Evolutionary conservation across 2,888 invertebrate species (phyloP).

Genomic region (Ectemnius lituratus): DNA sequence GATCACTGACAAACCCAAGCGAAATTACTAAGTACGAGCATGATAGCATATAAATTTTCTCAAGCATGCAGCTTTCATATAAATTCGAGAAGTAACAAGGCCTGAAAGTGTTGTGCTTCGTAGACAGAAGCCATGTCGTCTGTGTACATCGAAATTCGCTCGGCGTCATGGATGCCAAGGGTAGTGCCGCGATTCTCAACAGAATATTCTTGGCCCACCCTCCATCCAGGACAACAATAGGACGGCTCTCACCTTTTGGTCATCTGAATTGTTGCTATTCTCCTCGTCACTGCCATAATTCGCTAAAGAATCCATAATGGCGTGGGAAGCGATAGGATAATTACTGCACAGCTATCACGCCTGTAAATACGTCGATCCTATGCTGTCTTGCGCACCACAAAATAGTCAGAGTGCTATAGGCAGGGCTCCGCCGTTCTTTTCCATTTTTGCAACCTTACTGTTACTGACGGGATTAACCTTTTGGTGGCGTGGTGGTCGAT

Average conservation of each 20-base stretch:
- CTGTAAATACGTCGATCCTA: slow-evolving; percentile 42
- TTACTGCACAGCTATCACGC: slow-evolving; percentile 32
- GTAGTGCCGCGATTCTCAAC: background rate
- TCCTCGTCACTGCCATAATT: slow-evolving; percentile 91
- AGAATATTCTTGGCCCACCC: background rate
- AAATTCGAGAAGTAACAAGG: background rate
- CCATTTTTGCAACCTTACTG: too few relatives aligned
- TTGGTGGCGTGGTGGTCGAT: too few relatives aligned
- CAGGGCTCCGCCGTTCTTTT: too few relatives aligned
- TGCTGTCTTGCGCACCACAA: slow-evolving; percentile 38
- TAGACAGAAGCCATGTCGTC: slow-evolving; percentile 46
- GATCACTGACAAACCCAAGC: too few relatives aligned
- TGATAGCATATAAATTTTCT: too few relatives aligned
- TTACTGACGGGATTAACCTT: too few relatives aligned
- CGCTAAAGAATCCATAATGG: slow-evolving; percentile 85
- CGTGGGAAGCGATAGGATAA: slow-evolving; percentile 35
- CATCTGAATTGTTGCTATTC: slow-evolving; percentile 77
- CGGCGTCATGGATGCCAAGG: slow-evolving; percentile 34
- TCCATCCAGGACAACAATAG: background rate
- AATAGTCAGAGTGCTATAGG: too few relatives aligned
- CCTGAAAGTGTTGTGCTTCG: background rate
- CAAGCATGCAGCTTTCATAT: background rate
- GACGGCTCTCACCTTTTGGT: slow-evolving; percentile 66
- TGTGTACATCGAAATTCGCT: slow-evolving; percentile 26
- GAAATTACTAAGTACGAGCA: too few relatives aligned